A percentile compares a stretch with the other conserved stretches of the same genome.
Conservation (phyloP, 1,140 invertebrate species). For the Papilio aristodemus region DNA sequence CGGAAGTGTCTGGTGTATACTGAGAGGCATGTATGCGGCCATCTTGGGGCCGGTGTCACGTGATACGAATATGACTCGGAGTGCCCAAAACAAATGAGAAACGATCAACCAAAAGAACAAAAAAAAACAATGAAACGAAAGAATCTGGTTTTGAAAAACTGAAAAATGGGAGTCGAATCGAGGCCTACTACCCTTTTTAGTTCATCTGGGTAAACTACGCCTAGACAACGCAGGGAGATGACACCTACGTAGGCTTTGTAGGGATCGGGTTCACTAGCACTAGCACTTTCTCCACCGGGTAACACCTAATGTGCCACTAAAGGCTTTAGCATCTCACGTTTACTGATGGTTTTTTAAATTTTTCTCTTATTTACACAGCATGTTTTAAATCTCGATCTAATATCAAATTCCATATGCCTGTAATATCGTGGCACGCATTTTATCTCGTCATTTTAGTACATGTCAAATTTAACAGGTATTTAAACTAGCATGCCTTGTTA, state of each 20-base stretch:
- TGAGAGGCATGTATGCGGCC: constrained; percentile 64
- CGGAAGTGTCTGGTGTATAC: constrained; percentile 62
- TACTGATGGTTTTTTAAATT: constrained; percentile 19
- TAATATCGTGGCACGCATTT: constrained; percentile 66
- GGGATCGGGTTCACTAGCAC: constrained; percentile 53
- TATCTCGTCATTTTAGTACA: constrained; percentile 46
- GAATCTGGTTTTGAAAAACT: constrained; percentile 45
- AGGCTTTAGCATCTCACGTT: constrained; percentile 31
- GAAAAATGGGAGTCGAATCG: constrained; percentile 55
- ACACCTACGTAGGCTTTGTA: constrained; percentile 50
- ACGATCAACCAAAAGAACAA: constrained; percentile 52
- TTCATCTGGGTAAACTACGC: constrained; percentile 56
- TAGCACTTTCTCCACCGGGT: constrained; percentile 38
- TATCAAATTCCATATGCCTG: constrained; percentile 59
- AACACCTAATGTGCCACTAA: constrained; percentile 42
- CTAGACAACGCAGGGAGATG: constrained; percentile 64
- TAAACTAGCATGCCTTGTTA: constrained; percentile 72
- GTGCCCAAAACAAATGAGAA: constrained; percentile 63
- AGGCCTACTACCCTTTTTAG: constrained; percentile 67
- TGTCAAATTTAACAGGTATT: constrained; percentile 53
- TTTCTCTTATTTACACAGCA: constrained; percentile 34
- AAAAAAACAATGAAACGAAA: constrained; percentile 45
- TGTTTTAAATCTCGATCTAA: constrained; percentile 37
- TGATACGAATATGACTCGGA: constrained; percentile 72
- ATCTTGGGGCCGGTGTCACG: constrained; percentile 59